Conservation (phyloP, 1,140 invertebrate species). For the Philotrypesis tridentata region DNA sequence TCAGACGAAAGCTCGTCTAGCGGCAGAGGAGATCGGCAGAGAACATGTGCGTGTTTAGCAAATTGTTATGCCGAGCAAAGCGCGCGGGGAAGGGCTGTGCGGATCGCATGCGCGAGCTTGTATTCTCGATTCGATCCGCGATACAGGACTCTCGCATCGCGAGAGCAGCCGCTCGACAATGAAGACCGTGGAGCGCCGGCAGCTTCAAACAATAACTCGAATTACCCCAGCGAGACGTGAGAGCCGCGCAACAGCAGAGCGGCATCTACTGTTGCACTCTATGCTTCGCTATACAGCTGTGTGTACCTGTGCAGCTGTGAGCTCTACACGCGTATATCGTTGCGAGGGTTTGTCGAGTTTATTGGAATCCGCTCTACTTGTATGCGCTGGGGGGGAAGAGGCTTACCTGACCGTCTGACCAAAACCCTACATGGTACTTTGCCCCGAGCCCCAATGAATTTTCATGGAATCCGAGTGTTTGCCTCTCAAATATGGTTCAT, state of each 20-base stretch:
- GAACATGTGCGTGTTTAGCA: too few species aligned
- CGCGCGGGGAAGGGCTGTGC: too few species aligned
- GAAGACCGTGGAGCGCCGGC: neutral
- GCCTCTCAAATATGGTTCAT: too few species aligned
- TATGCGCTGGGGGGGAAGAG: neutral
- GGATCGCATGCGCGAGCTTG: neutral
- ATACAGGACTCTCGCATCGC: neutral
- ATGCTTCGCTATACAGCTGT: neutral
- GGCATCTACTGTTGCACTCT: too few species aligned
- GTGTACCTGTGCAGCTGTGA: neutral
- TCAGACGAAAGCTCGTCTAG: too few species aligned
- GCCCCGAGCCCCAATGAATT: neutral
- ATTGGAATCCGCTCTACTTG: neutral
- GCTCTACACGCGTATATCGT: too few species aligned
- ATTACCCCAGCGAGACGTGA: conserved; percentile 22
- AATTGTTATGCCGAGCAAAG: neutral
- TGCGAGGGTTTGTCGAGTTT: neutral
- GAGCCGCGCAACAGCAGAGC: neutral
- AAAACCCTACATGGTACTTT: neutral
- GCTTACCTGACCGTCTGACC: neutral
- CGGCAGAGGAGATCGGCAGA: too few species aligned
- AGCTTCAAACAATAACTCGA: conserved; percentile 16
- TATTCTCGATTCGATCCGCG: neutral
- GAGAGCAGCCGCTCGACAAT: neutral
- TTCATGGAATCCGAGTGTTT: too few species aligned